Base-by-base conservation (phyloP, 2,888 invertebrate genomes). In the Mesorhabditis spiculigera region DNA sequence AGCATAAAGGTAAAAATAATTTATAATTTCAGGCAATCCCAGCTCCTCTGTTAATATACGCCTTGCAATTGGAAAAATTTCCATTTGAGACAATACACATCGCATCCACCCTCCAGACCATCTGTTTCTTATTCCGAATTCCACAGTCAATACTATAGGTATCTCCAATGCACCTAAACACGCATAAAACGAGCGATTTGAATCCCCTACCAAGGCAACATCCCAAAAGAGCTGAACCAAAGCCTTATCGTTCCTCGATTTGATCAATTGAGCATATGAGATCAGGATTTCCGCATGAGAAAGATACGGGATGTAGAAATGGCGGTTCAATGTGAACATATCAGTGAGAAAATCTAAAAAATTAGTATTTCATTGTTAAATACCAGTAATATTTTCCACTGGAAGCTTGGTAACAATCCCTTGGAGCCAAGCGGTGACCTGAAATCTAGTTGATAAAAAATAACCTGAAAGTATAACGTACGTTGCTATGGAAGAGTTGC, bases 371-470 rank as follows among this genome's bases (percentile, higher is more conserved):
- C 10, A 50, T 50, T n/a, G n/a, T 13, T 2, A n/a, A 10, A 50
- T 13, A 50, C 58, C 58, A n/a, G 58, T 13, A 13, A 50, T 50
- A n/a, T 10, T 13, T 13, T 50, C n/a, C 10, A n/a, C n/a, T 50
- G 58, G n/a, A 3, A 10, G n/a, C 8, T 50, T 50, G 10, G 8
- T 50, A 10, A 50, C 58, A 50, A 50, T 50, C 10, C n/a, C 58
- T 50, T 50, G 58, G n/a, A 50, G 58, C 58, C 58, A 50, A 50
- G 58, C 2, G 58, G n/a, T 50, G 58, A 50, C n/a, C 58, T 50
- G n/a, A 50, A 50, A 50, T 28, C 28, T 28, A 28, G 28, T 1
- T 28, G 28, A 28, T 28, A 28, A 28, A 28, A 28, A 28, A 28
- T 28, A 28, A 28, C 28, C 28, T 28, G 28, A 28, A 28, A 28